Percentiles rank a stretch among this genome's conserved stretches.
phyloP scores from a whole-genome alignment of 64 coral and sea anemone species.

The Catalaphyllia jardinei region DNA sequence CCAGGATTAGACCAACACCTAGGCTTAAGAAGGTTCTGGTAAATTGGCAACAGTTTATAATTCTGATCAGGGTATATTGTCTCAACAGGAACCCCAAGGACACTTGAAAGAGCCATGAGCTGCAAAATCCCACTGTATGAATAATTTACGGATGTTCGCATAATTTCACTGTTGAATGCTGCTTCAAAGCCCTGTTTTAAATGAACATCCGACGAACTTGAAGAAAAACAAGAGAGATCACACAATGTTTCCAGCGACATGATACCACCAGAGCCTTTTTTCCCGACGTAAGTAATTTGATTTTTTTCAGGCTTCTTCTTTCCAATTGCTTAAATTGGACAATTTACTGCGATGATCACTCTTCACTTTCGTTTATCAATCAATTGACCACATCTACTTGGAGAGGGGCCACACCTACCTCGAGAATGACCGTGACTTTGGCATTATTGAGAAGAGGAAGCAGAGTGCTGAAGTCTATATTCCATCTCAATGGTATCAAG shows the following conservation, averaged over 20 bases:
- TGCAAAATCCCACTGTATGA: conserved; percentile 19
- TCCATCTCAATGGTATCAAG: no score
- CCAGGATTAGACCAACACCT: neutral
- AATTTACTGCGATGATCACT: no score
- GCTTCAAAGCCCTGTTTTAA: conserved; percentile 1
- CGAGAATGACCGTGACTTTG: no score
- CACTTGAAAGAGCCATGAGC: conserved; percentile 49
- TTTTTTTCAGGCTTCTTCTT: no score
- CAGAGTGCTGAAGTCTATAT: neutral
- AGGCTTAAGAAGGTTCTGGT: conserved; percentile 42
- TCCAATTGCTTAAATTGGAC: no score
- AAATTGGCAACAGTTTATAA: conserved; percentile 22
- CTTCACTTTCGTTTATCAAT: no score
- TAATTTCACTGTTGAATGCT: conserved; percentile 15
- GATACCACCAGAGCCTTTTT: neutral
- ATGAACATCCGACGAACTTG: conserved; percentile 4
- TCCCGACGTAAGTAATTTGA: no score
- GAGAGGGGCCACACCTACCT: no score
- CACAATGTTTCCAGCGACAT: neutral
- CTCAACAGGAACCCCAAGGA: conserved; percentile 49
- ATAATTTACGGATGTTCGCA: neutral
- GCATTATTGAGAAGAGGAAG: neutral
- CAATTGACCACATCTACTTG: no score
- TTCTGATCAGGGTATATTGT: conserved; percentile 52
- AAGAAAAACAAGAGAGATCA: conserved; percentile 30